Base-by-base conservation (phyloP, 2,888 invertebrate genomes). In the Ectobius pallidus region DNA sequence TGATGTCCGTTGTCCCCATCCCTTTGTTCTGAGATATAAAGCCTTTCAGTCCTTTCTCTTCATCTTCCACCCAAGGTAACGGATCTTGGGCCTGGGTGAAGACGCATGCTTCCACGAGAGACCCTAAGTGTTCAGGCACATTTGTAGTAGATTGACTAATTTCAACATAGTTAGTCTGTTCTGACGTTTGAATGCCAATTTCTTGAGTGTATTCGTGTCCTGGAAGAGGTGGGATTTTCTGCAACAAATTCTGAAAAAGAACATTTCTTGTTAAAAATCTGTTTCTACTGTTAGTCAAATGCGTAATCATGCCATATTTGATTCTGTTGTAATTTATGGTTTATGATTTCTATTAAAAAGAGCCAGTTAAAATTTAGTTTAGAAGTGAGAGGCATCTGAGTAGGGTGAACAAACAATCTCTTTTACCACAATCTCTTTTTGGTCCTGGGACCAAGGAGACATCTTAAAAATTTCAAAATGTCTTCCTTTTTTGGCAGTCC, bases 21-120 rank as follows among this genome's bases (percentile, higher is more conserved):
- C 30, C 25, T 32, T 62, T 67, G 27, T 16, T 61, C 52, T 62
- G 16, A 14, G 32, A 46, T 3, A 70, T 44, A 22, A 58, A 39
- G 6, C 18, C 22, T 16, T 73, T 73, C 11, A 25, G 14, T 42
- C 44, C 61, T 14, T 25, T 27, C 18, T n/a, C 7, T 46, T 71
- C 67, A 16, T 62, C 61, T 11, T 72, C 74, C 16, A 44, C 27
- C 74, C 69, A 70, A 25, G 32, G 20, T n/a, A 68, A 14, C 2
- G n/a, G 14, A n/a, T 55, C 58, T 16, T 58, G 49, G 42, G 55
- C 27, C 39, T 39, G 34, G 27, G 67, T 11, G 22, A 72, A 72
- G 27, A 71, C 65, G 22, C 71, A 71, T 7, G 63, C 34, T 44
- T 71, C 71, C 18, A 65, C 65, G 6, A 72, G 42, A 9, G 67